These are phyloP conservation scores for Erythrocebus patas DNA, from an alignment of 2,113 vertebrate genomes.

Conservation along the genomic window DNA sequence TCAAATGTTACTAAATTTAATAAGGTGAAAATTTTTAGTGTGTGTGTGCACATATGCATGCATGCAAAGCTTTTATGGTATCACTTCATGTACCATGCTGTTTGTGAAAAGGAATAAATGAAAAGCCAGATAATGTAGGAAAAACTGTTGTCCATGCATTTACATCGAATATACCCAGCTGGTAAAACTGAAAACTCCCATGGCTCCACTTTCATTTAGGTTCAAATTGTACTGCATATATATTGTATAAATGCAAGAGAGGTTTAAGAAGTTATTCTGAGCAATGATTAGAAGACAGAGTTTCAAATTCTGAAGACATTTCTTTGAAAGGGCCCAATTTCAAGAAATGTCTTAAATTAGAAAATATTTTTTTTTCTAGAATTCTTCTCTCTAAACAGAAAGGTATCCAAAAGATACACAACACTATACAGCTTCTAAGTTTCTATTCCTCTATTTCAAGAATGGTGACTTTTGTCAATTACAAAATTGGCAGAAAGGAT, in stretches of 20 bases:
- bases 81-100: background rate
- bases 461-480: background rate
- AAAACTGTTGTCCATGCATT: background rate
- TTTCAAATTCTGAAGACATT: background rate
- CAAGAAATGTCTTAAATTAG: background rate
- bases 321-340: background rate
- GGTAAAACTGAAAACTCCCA: background rate
- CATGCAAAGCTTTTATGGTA: background rate
- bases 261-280: background rate
- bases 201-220: background rate
- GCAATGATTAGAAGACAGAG: background rate
- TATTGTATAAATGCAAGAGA: background rate
- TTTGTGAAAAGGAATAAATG: background rate
- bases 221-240: constrained; percentile 14
- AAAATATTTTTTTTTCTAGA: background rate
- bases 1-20: background rate
- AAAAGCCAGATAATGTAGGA: background rate
- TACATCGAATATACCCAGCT: background rate
- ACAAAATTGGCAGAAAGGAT: background rate
- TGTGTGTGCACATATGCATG: background rate
- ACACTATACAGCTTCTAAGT: background rate
- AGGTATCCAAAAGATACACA: background rate
- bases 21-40: background rate
- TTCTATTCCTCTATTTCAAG: background rate
- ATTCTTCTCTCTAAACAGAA: constrained; percentile 36